A percentile compares a stretch with the other conserved stretches of the same genome.
These are phyloP conservation scores for Aphrophora alni DNA, from an alignment of 2,888 invertebrate genomes.

Conservation along the genomic window DNA sequence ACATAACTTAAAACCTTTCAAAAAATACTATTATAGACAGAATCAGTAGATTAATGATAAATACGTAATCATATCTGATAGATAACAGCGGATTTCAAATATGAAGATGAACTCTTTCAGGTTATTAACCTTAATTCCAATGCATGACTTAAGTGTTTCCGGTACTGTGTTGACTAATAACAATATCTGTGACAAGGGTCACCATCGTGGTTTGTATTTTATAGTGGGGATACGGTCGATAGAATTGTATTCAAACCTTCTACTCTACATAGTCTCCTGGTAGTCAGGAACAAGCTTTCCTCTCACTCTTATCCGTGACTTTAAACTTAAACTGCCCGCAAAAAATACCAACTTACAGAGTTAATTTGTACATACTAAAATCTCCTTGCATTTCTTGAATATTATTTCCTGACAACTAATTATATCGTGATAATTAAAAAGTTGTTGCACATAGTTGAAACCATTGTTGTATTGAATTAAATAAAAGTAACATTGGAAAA, in stretches of 20 bases:
- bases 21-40: too few relatives aligned
- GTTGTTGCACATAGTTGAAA: too few relatives aligned
- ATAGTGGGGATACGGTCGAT: background rate
- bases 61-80: background rate
- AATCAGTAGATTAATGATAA: too few relatives aligned
- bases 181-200: slow-evolving; percentile 11
- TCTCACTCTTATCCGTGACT: background rate
- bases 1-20: too few relatives aligned
- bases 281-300: background rate
- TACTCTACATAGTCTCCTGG: background rate
- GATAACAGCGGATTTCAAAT: background rate
- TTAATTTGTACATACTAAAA: too few relatives aligned
- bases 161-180: slow-evolving; percentile 23
- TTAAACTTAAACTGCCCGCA: too few relatives aligned
- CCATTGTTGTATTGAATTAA: too few relatives aligned
- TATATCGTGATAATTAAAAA: too few relatives aligned
- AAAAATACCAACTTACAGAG: too few relatives aligned
- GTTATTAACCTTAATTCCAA: slow-evolving; percentile 35
- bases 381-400: too few relatives aligned
- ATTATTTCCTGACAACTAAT: too few relatives aligned
- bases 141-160: slow-evolving; percentile 35
- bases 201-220: background rate
- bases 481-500: too few relatives aligned
- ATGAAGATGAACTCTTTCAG: background rate
- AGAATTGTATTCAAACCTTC: background rate